Conservation (phyloP, 2,888 invertebrate genomes). For the Caenorhabditis afra region DNA sequence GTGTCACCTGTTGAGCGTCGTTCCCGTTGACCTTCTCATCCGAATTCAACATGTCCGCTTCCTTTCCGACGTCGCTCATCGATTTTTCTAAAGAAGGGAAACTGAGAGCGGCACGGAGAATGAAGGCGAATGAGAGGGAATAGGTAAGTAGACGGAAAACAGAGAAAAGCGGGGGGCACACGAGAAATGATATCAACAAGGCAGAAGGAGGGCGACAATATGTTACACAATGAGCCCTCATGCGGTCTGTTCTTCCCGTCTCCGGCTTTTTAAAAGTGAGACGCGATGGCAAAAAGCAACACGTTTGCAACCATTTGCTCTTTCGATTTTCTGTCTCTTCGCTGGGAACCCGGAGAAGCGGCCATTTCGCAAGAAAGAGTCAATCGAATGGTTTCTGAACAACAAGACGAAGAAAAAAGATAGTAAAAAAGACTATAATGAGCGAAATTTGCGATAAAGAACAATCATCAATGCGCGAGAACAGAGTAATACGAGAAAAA, state of each 20-base stretch:
- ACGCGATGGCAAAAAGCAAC: neutral
- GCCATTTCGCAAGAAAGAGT: neutral
- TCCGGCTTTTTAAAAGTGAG: slow-evolving; percentile 42
- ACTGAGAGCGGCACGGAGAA: neutral
- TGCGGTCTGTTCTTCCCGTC: slow-evolving; percentile 13
- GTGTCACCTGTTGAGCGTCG: slow-evolving; percentile 7
- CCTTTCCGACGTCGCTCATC: slow-evolving; percentile 15
- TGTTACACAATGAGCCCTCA: slow-evolving; percentile 38
- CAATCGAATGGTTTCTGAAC: slow-evolving; percentile 1
- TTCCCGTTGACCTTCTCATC: slow-evolving; percentile 9
- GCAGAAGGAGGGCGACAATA: slow-evolving; percentile 10
- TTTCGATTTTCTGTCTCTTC: neutral
- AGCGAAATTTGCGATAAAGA: slow-evolving; percentile 18
- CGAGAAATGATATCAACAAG: slow-evolving; percentile 38
- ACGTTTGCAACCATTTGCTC: slow-evolving; percentile 6
- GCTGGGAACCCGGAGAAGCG: neutral
- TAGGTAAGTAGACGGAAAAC: slow-evolving; percentile 5
- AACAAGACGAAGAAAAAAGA: slow-evolving; percentile 23
- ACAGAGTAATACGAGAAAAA: slow-evolving; percentile 2
- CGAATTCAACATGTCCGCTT: no score
- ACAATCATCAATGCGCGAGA: slow-evolving; percentile 1
- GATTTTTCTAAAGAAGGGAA: slow-evolving; percentile 23
- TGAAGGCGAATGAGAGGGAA: neutral
- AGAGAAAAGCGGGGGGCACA: slow-evolving; percentile 20
- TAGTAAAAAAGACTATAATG: neutral